Evolutionary conservation across 2,888 invertebrate species (phyloP).

Genomic region (Spisula subtruncata): DNA sequence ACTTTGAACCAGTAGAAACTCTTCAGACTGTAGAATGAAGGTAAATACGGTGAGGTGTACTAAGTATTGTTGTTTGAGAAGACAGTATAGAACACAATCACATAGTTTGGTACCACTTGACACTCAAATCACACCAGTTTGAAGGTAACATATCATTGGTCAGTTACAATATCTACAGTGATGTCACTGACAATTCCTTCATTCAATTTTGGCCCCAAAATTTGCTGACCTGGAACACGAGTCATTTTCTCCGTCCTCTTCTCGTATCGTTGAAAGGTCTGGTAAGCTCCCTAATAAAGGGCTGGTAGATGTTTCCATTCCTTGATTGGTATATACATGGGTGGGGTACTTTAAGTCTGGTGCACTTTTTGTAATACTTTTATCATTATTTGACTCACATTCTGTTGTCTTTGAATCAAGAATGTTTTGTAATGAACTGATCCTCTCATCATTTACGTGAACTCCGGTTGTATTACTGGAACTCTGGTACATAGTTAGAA

Average conservation of each 20-base stretch:
- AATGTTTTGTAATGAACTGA: slow-evolving; percentile 41
- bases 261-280: slow-evolving; percentile 49
- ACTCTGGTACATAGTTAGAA: slow-evolving; percentile 58
- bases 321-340: slow-evolving; percentile 40
- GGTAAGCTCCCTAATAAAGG: slow-evolving; percentile 66
- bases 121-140: too few species aligned
- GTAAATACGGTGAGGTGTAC: neutral
- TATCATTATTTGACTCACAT: slow-evolving; percentile 26
- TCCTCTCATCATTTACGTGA: slow-evolving; percentile 18
- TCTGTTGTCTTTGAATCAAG: slow-evolving; percentile 26
- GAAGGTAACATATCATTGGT: too few species aligned
- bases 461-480: slow-evolving; percentile 46
- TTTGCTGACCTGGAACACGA: slow-evolving; percentile 50
- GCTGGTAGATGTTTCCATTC: slow-evolving; percentile 49
- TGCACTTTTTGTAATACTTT: slow-evolving; percentile 60
- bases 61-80: neutral
- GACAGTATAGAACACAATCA: slow-evolving; percentile 12
- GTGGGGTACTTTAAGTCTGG: slow-evolving; percentile 57
- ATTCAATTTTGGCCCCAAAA: slow-evolving; percentile 28
- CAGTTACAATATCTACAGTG: too few species aligned
- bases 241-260: slow-evolving; percentile 50
- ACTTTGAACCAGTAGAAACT: neutral
- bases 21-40: neutral
- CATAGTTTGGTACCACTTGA: neutral
- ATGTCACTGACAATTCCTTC: neutral